These are phyloP conservation scores for Boleophthalmus pectinirostris DNA, from an alignment of 2,113 vertebrate species.

Conservation along the genomic window DNA sequence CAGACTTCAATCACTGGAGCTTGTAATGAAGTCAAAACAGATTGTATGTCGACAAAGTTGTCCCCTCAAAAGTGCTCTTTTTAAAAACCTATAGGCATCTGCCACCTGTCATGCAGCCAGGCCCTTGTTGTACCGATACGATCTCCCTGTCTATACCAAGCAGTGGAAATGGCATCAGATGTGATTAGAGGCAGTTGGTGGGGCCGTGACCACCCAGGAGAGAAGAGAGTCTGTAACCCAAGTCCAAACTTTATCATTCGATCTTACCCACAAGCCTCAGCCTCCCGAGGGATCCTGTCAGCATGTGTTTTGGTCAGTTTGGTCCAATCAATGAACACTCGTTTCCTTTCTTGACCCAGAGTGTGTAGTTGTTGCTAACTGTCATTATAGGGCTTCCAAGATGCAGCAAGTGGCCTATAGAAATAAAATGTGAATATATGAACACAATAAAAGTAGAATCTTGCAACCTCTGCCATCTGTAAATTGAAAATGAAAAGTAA, in stretches of 20 bases:
- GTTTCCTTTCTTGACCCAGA: constrained; percentile 29
- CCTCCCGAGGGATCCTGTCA: constrained; percentile 39
- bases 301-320: constrained; percentile 37
- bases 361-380: constrained; percentile 13
- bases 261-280: constrained; percentile 46
- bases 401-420: not conserved
- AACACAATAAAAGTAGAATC: not conserved
- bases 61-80: constrained; percentile 14
- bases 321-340: constrained; percentile 41
- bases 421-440: not conserved
- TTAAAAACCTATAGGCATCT: constrained; percentile 4
- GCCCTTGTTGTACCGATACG: constrained; percentile 40
- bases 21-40: constrained; percentile 22
- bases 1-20: constrained; percentile 54
- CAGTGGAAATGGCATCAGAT: constrained; percentile 64
- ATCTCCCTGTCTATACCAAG: constrained; percentile 30
- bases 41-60: constrained; percentile 22
- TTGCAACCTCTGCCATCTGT: not conserved
- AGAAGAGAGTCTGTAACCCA: constrained; percentile 50
- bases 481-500: not conserved
- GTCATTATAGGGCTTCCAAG: not conserved
- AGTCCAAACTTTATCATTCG: constrained; percentile 57
- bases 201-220: constrained; percentile 60
- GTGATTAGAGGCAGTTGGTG: constrained; percentile 46
- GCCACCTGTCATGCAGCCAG: constrained; percentile 32